These are phyloP conservation scores for Spilogale gracilis DNA, from an alignment of 2,113 vertebrate genomes.

Conservation along the genomic window DNA sequence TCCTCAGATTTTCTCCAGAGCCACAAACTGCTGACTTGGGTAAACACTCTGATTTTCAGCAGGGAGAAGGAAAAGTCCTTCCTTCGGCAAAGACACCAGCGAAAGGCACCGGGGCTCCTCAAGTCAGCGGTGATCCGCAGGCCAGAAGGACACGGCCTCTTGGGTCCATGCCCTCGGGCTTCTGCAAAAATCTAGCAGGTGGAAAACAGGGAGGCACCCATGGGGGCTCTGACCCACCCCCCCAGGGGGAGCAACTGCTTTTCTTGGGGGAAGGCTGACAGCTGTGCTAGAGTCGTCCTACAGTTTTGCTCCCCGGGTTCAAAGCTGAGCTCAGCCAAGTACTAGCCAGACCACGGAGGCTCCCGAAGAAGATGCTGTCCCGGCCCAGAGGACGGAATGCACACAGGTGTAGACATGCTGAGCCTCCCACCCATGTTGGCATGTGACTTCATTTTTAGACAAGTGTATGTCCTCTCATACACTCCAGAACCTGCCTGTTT, in stretches of 20 bases:
- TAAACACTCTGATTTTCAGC: neutral
- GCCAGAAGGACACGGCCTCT: neutral
- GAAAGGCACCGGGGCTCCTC: neutral
- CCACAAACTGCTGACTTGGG: neutral
- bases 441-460: neutral
- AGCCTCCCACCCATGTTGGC: neutral
- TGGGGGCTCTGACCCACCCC: neutral
- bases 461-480: too few relatives aligned
- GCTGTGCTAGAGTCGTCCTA: accelerated
- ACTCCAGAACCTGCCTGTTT: neutral
- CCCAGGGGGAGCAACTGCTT: neutral
- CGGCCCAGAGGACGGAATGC: neutral
- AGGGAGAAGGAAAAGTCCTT: neutral
- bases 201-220: accelerated
- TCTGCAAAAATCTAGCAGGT: neutral
- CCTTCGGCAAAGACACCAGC: neutral
- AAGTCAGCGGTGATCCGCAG: neutral
- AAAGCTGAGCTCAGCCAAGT: neutral
- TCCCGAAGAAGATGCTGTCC: too few relatives aligned
- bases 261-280: accelerated
- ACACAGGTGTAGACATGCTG: accelerated
- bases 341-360: neutral
- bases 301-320: neutral
- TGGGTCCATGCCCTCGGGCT: neutral
- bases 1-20: neutral